Evolutionary conservation across 2,797 vertebrate species (phyloP).

Genomic region (Phalloptychus januarius): DNA sequence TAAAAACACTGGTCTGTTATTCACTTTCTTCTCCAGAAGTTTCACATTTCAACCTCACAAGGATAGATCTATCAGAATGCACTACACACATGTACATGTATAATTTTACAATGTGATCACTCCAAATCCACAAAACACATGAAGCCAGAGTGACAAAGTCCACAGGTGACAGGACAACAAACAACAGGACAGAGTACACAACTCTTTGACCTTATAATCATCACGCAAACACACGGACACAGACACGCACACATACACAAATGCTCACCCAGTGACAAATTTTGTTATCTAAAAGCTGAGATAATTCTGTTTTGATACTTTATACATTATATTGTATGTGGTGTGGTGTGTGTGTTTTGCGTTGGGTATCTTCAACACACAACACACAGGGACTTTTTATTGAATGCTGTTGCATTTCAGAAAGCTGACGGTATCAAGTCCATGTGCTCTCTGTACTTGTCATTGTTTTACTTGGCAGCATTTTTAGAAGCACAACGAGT

Average conservation of each 20-base stretch:
- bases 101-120: background rate
- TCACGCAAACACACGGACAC: constrained; percentile 3
- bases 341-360: constrained; percentile 6
- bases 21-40: background rate
- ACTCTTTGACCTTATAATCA: constrained; percentile 74
- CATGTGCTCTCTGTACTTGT: constrained; percentile 33
- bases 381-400: background rate
- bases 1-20: background rate
- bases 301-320: constrained; percentile 37
- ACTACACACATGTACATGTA: background rate
- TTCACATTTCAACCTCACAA: background rate
- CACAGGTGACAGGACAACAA: constrained; percentile 65
- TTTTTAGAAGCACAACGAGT: constrained; percentile 7
- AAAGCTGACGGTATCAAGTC: constrained; percentile 18
- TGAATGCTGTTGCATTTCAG: constrained; percentile 19
- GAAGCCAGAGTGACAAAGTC: constrained; percentile 68
- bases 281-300: constrained; percentile 25
- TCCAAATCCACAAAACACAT: constrained; percentile 46
- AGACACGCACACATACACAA: background rate
- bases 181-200: constrained; percentile 61
- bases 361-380: background rate
- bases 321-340: constrained; percentile 13
- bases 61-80: background rate
- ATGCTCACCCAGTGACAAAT: background rate
- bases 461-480: constrained; percentile 46